Conservation (phyloP, 2,888 invertebrate genomes). For the Gibbula magus region DNA sequence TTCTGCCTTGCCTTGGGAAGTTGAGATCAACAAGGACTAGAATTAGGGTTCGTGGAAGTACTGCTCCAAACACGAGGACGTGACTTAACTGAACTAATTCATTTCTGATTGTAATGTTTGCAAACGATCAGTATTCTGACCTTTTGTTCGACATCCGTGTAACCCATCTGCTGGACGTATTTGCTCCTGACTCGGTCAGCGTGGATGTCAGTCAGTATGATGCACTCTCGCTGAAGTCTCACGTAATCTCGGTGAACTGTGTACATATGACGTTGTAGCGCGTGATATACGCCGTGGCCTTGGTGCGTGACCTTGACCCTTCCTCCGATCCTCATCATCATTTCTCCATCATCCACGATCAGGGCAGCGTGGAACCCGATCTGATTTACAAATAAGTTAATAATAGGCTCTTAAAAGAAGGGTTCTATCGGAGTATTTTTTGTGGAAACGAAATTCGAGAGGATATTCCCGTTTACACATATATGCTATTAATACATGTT, state of each 20-base stretch:
- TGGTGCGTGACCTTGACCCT: slow-evolving; percentile 7
- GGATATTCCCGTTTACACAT: no score
- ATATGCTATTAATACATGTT: no score
- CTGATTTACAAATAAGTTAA: background rate
- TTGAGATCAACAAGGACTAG: no score
- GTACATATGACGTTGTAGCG: background rate
- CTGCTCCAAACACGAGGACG: no score
- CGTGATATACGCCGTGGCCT: slow-evolving; percentile 18
- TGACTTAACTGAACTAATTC: no score
- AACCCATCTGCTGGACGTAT: background rate
- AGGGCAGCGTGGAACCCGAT: background rate
- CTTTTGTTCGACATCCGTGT: background rate
- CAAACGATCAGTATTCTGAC: background rate
- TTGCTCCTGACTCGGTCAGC: background rate
- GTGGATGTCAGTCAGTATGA: background rate
- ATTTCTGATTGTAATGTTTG: no score
- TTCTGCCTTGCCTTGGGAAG: no score
- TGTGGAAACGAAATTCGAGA: no score
- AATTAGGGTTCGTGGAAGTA: no score
- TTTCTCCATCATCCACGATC: slow-evolving; percentile 19
- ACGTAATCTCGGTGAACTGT: background rate
- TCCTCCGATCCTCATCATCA: background rate
- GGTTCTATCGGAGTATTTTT: no score
- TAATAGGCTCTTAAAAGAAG: no score
- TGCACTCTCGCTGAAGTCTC: background rate